phyloP scores from a whole-genome alignment of 2,888 invertebrate species.

The Agrotis ipsilon region DNA sequence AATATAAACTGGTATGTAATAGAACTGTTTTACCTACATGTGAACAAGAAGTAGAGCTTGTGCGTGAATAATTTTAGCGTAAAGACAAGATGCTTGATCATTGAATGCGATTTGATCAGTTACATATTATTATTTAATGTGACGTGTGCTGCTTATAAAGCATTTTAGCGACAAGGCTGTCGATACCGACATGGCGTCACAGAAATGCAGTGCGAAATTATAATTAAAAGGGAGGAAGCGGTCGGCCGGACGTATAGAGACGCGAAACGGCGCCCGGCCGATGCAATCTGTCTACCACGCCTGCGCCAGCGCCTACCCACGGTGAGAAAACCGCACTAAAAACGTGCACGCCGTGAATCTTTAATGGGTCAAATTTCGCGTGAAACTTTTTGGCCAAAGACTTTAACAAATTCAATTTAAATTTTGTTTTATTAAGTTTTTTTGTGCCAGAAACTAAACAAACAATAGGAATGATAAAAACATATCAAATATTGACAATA shows the following conservation, averaged over 20 bases:
- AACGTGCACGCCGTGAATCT: slow-evolving; percentile 80
- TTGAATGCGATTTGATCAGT: slow-evolving; percentile 53
- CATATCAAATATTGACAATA: slow-evolving; percentile 22
- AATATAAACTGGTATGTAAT: slow-evolving; percentile 45
- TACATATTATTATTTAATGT: slow-evolving; percentile 60
- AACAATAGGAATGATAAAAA: not conserved
- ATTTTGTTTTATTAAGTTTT: slow-evolving; percentile 1
- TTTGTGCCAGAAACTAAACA: not conserved
- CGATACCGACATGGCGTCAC: slow-evolving; percentile 66
- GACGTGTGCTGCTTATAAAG: slow-evolving; percentile 65
- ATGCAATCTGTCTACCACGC: slow-evolving; percentile 82
- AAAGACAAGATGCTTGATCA: slow-evolving; percentile 40
- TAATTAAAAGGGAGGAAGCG: slow-evolving; percentile 88
- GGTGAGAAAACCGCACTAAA: slow-evolving; percentile 84
- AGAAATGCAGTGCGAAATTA: slow-evolving; percentile 82
- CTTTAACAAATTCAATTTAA: slow-evolving; percentile 14
- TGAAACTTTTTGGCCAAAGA: slow-evolving; percentile 63
- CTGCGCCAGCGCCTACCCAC: slow-evolving; percentile 68
- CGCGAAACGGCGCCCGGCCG: slow-evolving; percentile 82
- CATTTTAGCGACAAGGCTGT: slow-evolving; percentile 59
- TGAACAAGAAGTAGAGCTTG: slow-evolving; percentile 36
- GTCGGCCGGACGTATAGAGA: slow-evolving; percentile 80
- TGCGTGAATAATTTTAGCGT: slow-evolving; percentile 36
- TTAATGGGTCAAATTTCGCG: slow-evolving; percentile 79
- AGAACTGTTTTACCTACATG: slow-evolving; percentile 32